These are phyloP conservation scores for Brachionus koreanus DNA, from an alignment of 1,140 invertebrate species.

Conservation along the genomic window DNA sequence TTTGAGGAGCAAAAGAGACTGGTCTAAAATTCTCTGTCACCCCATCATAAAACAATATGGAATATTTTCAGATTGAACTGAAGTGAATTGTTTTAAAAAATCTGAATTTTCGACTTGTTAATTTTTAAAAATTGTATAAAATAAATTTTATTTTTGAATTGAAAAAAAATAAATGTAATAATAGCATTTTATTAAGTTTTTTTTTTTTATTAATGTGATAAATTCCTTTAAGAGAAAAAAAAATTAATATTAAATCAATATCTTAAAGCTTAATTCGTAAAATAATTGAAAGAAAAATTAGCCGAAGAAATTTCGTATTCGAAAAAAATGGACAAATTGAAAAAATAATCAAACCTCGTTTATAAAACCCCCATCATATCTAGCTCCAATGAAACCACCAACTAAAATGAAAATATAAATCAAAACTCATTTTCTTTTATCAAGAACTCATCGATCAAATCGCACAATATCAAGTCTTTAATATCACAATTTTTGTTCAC, in stretches of 20 bases:
- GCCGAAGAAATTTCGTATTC: conserved; percentile 5
- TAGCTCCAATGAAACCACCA: neutral
- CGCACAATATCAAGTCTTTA: conserved; percentile 29
- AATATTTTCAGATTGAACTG: too few species aligned
- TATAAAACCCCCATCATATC: neutral
- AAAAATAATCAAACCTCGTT: neutral
- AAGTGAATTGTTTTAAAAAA: too few species aligned
- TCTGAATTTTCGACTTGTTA: neutral
- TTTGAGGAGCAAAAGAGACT: too few species aligned
- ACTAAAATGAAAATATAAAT: neutral
- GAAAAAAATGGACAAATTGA: neutral
- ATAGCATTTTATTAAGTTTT: neutral
- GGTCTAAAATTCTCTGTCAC: too few species aligned
- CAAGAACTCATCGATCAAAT: conserved; percentile 19
- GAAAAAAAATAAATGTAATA: neutral
- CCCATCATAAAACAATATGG: too few species aligned
- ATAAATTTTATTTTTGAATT: neutral
- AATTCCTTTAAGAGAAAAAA: neutral
- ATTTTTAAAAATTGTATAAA: neutral
- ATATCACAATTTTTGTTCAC: conserved; percentile 24
- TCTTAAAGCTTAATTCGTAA: neutral
- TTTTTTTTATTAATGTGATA: neutral
- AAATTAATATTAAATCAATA: neutral
- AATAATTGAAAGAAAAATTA: conserved; percentile 1
- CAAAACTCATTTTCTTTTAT: conserved; percentile 43